Base-by-base conservation (phyloP, 2,888 invertebrate genomes). In the Hedya salicella region DNA sequence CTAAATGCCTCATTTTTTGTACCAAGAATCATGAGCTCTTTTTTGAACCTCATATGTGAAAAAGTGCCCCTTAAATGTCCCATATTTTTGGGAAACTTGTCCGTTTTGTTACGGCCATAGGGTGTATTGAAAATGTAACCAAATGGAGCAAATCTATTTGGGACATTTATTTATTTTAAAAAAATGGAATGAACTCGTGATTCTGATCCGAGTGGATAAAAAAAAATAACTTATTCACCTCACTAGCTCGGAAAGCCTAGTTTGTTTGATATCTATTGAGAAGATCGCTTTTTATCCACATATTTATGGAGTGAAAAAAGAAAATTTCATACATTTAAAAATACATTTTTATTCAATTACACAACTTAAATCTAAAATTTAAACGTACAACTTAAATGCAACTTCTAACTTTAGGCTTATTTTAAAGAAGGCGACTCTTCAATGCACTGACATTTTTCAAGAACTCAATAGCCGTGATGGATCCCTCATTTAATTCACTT, bases 101-200 rank as follows among this genome's bases (percentile, higher is more conserved):
- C 40, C 40, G 11, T 40, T 40, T 40, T 40, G 40, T 40, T 40
- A 40, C 40, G n/a, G n/a, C n/a, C n/a, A n/a, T n/a, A n/a, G n/a
- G n/a, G n/a, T n/a, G n/a, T n/a, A n/a, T n/a, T n/a, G 40, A 40
- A 40, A 40, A 40, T 40, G 40, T 40, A 40, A 40, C 40, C 40
- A 40, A 40, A 40, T 40, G 40, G 40, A 40, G 13, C 40, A 40
- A 40, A 40, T 40, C 13, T 8, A 40, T 2, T 40, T 2, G 13
- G 3, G 40, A 13, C 11, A 8, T 8, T 40, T 8, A 40, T 40
- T 40, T 40, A 4, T 4, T 40, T 8, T n/a, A n/a, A 40, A 40
- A 40, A 40, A 40, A 40, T 40, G 11, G 11, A 4, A 40, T 40
- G 40, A 8, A 40, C 40, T 4, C 1, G 11, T 40, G 40, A 40